Evolutionary conservation across 1,140 invertebrate genomes (phyloP), one percentile per base, ranked within the genome.

Genomic region (Tetramorium alpestre): DNA sequence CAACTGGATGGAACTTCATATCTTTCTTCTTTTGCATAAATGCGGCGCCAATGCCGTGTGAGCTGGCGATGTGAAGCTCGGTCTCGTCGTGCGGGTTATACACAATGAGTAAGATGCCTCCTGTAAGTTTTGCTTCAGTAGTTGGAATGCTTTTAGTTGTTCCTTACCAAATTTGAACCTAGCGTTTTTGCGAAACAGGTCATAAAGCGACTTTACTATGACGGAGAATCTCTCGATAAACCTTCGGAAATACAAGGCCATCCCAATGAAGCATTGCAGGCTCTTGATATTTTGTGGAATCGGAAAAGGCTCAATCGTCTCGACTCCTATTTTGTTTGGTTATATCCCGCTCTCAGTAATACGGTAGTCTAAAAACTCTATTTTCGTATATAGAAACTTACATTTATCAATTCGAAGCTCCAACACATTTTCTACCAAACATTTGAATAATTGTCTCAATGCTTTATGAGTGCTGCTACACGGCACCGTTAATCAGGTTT

Each of bases 41-140:
- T 7, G 94, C 89, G 5, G 93, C 92, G 1, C 91, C 92, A 41
- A 94, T 58, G 3, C 92, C 93, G 56, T 76, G 86, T 38, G 89
- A 85, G 8, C 87, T 90, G 1, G 93, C 94, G 70, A 91, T 94
- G 0, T 92, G 93, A 3, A 94, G 73, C 8, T 90, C 89, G 69
- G 95, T 95, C 58, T 87, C 86, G 77, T 92, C 89, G 3, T 73
- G 70, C 72, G 94, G 94, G 76, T 95, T 91, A 1, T 93, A 92
- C 64, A 92, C 94, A 77, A 88, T 82, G 22, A 96, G 87, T 25
- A 96, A 7, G 94, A 93, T 41, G 94, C 89, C 38, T 44, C 41
- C 93, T 94, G 8, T 89, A 93, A 51, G 28, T 91, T 87, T 47
- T 92, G 81, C 93, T 94, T 95, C 51, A 95, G 86, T 44, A 69